Evolutionary conservation across 2,888 invertebrate species (phyloP), one percentile per base, ranked within the genome.

Genomic region (Callyntrura sp.): DNA sequence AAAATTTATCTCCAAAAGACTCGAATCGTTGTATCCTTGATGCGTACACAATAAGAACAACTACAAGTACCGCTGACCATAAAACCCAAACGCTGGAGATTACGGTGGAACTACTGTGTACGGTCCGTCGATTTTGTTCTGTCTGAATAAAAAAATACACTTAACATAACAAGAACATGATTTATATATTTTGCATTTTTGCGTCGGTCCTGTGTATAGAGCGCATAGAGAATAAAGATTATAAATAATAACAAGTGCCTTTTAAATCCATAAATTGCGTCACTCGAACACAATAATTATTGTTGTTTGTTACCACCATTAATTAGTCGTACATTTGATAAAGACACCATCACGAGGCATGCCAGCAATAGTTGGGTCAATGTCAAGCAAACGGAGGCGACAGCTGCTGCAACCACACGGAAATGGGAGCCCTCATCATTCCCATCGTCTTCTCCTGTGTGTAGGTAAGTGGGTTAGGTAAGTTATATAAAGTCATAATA

Each of bases 301-400:
- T n/a, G n/a, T n/a, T n/a, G n/a, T n/a, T 57, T 20, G 20, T 5
- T 45, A 45, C n/a, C 45, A 11, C 14, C 23, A 68, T 17, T n/a
- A 68, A 68, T 43, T 35, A 25, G 5, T 68, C 87, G 81, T 82
- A 88, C 88, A 51, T 88, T 57, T 23, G 88, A 88, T 73, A 73
- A 57, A 35, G 60, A 43, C 3, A 48, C 20, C 88, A 88, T 81
- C 70, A 88, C 17, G 11, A 73, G 51, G 48, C 82, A 88, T 0
- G 88, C 88, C 45, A 88, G 60, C 25, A 81, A 23, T 20, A 88
- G 73, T 17, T 88, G 88, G 45, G 82, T 82, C 81, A 88, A 51
- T 23, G 88, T 88, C 81, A 88, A 73, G 48, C 70, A 70, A 0
- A 88, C 57, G 2, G 88, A 82, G 0, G 73, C 73, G 1, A 48